phyloP scores from a whole-genome alignment of 1,140 invertebrate species.

The Drosophila parabipectinata region DNA sequence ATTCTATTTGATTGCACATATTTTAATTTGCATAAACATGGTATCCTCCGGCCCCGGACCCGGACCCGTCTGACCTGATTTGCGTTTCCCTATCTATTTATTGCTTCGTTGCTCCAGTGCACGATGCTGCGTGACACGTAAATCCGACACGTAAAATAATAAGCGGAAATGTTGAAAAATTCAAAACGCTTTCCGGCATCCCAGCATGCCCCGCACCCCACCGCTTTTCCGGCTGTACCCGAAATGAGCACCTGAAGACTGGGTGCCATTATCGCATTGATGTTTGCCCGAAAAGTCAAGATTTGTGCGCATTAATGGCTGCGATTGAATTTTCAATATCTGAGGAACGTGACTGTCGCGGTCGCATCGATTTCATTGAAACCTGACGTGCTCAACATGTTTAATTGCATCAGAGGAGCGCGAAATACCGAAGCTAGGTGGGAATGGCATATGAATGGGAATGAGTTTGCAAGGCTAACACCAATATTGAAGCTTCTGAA shows the following conservation, averaged over 20 bases:
- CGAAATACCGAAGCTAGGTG: background rate
- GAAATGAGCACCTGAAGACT: conserved; percentile 38
- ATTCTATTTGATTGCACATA: conserved; percentile 69
- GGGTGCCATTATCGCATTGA: conserved; percentile 73
- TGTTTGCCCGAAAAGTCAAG: conserved; percentile 70
- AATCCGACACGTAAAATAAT: conserved; percentile 79
- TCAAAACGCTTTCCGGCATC: conserved; percentile 69
- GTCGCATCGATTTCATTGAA: conserved; percentile 69
- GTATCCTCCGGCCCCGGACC: background rate
- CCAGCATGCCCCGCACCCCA: background rate
- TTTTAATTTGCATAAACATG: conserved; percentile 72
- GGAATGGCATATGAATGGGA: conserved; percentile 8
- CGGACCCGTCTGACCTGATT: background rate
- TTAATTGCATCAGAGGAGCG: conserved; percentile 54
- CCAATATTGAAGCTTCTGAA: conserved; percentile 28
- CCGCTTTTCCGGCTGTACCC: conserved; percentile 8
- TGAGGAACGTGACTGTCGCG: conserved; percentile 70
- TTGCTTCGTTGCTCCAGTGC: conserved; percentile 32
- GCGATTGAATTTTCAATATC: conserved; percentile 82
- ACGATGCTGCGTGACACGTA: conserved; percentile 65
- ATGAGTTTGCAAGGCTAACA: background rate
- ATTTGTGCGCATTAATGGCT: conserved; percentile 77
- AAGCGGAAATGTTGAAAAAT: conserved; percentile 83
- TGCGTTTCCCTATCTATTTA: conserved; percentile 4
- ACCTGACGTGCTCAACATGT: conserved; percentile 76